Evolutionary conservation across 64 coral and sea anemone species (phyloP).

Genomic region (Porites australiensis): DNA sequence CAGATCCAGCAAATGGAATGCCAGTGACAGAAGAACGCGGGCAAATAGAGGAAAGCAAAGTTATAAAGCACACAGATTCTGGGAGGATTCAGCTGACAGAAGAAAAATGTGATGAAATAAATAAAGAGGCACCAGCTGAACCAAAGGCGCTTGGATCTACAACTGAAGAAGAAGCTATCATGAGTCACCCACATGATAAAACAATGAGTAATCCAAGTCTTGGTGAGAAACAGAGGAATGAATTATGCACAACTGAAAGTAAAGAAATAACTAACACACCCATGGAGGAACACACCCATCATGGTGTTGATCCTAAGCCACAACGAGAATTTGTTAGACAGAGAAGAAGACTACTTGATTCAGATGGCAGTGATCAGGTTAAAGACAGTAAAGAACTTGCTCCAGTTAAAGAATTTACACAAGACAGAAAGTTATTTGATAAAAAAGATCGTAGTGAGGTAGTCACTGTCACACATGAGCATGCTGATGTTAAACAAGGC

Average conservation of each 20-base stretch:
- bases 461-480: not conserved
- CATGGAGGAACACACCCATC: not conserved
- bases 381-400: not conserved
- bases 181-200: not conserved
- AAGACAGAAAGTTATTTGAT: not conserved
- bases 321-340: not conserved
- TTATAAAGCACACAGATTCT: not conserved
- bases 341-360: not conserved
- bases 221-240: not conserved
- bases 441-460: not conserved
- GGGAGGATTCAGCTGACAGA: too few species aligned
- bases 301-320: not conserved
- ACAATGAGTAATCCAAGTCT: not conserved
- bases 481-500: not conserved
- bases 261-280: not conserved
- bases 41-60: not conserved
- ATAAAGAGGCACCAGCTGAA: not conserved
- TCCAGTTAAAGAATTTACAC: too few species aligned
- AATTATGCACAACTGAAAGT: not conserved
- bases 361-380: not conserved
- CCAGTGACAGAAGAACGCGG: not conserved
- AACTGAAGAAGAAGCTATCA: not conserved
- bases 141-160: not conserved
- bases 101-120: not conserved
- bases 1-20: not conserved